Conservation (phyloP, 92 coral and sea anemone genomes). For the Diadumene lineata region DNA sequence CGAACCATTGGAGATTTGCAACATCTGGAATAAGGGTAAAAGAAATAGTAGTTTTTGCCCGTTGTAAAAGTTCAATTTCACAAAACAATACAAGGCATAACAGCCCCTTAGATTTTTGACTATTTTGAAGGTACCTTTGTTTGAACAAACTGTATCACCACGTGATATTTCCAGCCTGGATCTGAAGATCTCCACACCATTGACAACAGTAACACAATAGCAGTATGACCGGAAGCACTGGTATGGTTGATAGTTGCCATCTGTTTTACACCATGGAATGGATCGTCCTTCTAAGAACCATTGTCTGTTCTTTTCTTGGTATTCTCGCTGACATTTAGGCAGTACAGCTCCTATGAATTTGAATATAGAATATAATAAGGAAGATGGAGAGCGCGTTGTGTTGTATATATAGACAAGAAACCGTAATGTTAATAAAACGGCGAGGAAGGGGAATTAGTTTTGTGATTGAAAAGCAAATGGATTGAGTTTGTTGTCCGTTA, state of each 20-base stretch:
- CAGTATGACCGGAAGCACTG: conserved; percentile 72
- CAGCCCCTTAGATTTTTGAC: not conserved
- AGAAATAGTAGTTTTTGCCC: too few relatives aligned
- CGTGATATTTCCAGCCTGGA: conserved; percentile 58
- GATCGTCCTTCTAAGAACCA: conserved; percentile 74
- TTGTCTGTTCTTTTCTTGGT: conserved; percentile 69
- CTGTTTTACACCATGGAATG: conserved; percentile 69
- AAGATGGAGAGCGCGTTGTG: too few relatives aligned
- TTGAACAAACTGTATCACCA: conserved; percentile 61
- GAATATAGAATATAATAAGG: too few relatives aligned
- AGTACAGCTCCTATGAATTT: conserved; percentile 40
- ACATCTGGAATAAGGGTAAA: too few relatives aligned
- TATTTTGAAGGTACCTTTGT: conserved; percentile 13
- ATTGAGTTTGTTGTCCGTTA: too few relatives aligned
- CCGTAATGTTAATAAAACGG: too few relatives aligned
- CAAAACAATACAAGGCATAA: not conserved
- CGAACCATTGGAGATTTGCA: too few relatives aligned
- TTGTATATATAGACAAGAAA: too few relatives aligned
- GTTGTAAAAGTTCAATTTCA: not conserved
- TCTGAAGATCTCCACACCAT: conserved; percentile 67
- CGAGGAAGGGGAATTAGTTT: too few relatives aligned
- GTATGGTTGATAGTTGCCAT: conserved; percentile 63
- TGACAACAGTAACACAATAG: conserved; percentile 64
- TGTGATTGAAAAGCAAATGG: too few relatives aligned
- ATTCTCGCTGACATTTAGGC: conserved; percentile 70